Conservation (phyloP, 2,797 vertebrate genomes). For the Sebastes variabilis region DNA sequence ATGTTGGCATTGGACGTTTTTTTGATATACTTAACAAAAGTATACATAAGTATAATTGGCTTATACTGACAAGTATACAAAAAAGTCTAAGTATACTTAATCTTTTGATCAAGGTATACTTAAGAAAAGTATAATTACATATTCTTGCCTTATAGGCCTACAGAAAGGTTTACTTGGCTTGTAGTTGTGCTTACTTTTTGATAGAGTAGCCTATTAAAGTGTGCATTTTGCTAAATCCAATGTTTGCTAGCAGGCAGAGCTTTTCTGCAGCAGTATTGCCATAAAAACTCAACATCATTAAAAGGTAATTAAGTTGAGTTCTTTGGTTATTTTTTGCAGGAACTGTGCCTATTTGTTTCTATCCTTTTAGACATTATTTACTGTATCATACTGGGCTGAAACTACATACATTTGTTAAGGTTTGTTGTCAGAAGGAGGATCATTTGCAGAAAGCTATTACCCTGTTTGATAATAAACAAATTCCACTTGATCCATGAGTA, state of each 20-base stretch:
- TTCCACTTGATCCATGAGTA: conserved; percentile 7
- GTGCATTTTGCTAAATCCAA: neutral
- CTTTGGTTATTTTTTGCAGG: neutral
- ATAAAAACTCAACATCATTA: neutral
- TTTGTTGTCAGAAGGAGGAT: neutral
- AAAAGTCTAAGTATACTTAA: too few species aligned
- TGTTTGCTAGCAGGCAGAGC: neutral
- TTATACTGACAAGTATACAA: too few species aligned
- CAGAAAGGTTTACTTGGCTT: too few species aligned
- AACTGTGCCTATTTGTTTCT: neutral
- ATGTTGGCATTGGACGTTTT: too few species aligned
- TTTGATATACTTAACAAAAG: too few species aligned
- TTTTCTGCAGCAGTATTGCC: neutral
- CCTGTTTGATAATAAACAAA: conserved; percentile 10
- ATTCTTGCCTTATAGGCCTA: too few species aligned
- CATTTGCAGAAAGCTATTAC: conserved; percentile 1
- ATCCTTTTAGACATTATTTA: neutral
- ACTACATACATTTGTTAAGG: neutral
- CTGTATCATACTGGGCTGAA: neutral
- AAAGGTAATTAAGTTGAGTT: neutral
- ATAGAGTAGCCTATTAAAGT: too few species aligned
- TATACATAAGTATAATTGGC: too few species aligned
- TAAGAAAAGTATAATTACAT: too few species aligned
- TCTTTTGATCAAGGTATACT: too few species aligned
- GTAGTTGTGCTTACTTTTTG: too few species aligned